These are phyloP conservation scores for Sisyra terminalis DNA, from an alignment of 2,888 invertebrate species.

Conservation along the genomic window DNA sequence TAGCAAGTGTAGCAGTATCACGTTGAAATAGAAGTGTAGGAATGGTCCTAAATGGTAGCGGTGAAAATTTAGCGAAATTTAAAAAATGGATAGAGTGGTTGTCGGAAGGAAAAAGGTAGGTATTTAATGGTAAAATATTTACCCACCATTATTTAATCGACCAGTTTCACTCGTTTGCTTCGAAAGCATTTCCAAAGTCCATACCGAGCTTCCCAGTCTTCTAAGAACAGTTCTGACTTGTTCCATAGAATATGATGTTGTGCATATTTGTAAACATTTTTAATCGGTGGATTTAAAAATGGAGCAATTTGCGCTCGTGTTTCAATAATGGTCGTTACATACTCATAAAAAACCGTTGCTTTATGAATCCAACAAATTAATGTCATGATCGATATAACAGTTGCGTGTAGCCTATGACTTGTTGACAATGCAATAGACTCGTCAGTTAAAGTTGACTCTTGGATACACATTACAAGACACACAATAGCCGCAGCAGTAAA, in stretches of 20 bases:
- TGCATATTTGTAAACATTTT: slow-evolving; percentile 32
- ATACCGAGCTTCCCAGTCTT: slow-evolving; percentile 47
- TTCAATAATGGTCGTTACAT: slow-evolving; percentile 37
- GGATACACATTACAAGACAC: slow-evolving; percentile 42
- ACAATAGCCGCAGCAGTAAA: slow-evolving; percentile 39
- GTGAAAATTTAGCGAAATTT: no score
- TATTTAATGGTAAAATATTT: no score
- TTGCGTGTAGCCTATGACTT: slow-evolving; percentile 38
- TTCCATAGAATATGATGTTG: slow-evolving; percentile 39
- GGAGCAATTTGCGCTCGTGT: slow-evolving; percentile 41
- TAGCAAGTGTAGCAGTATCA: no score
- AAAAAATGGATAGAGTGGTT: no score
- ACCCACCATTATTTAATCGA: no score
- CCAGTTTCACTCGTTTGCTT: no score
- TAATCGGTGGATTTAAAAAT: slow-evolving; percentile 43
- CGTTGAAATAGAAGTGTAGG: no score
- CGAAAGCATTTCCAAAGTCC: slow-evolving; percentile 42
- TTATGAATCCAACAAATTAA: slow-evolving; percentile 44
- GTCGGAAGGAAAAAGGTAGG: no score
- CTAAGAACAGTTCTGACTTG: slow-evolving; percentile 42
- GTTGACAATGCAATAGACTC: slow-evolving; percentile 21
- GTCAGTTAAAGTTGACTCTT: slow-evolving; percentile 32
- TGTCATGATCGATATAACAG: slow-evolving; percentile 39
- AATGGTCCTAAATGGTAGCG: no score
- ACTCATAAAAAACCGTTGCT: slow-evolving; percentile 36